Base-by-base conservation (phyloP, 2,113 vertebrate species). In the Apaloderma vittatum region DNA sequence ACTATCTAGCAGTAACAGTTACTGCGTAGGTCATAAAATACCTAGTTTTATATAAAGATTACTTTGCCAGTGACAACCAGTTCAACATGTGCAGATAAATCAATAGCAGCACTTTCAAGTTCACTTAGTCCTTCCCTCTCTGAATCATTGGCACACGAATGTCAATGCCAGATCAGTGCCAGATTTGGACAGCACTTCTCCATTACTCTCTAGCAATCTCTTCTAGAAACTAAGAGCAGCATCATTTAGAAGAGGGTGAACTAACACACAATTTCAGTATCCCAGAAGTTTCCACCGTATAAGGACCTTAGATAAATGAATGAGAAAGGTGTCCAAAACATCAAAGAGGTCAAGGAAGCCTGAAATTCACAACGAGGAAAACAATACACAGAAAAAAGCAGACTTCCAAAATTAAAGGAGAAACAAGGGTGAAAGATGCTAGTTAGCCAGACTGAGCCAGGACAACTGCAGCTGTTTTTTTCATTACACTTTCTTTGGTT, bases 391-490 rank as follows among this genome's bases (percentile, higher is more conserved):
- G 65, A 37, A 88, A 88, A 78, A 86, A 36, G 36, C 1, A 5
- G 26, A 66, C 46, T 93, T 86, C 36, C 68, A 94, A 87, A 97
- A 91, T 62, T n/a, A 84, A 88, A 91, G 55, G 55, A 67, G 34
- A 87, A 66, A 26, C 1, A 1, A 88, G 23, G 52, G 20, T 34
- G 45, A 40, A 91, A 96, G 61, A 84, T 49, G 27, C 23, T 59
- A 43, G 32, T n/a, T 62, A 61, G 29, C 13, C 71, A 91, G 71
- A 57, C 10, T n/a, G 32, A 74, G 36, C 30, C 54, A 18, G 16
- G 34, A 75, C n/a, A 91, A 70, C 2, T 21, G 14, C 30, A 89
- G 58, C 22, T 61, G 40, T 0, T 45, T 83, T 92, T 37, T 45
- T 40, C 10, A 65, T 67, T 32, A 61, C 3, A 23, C 8, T n/a